phyloP scores from a whole-genome alignment of 2,113 vertebrate species.

The Crocuta crocuta region DNA sequence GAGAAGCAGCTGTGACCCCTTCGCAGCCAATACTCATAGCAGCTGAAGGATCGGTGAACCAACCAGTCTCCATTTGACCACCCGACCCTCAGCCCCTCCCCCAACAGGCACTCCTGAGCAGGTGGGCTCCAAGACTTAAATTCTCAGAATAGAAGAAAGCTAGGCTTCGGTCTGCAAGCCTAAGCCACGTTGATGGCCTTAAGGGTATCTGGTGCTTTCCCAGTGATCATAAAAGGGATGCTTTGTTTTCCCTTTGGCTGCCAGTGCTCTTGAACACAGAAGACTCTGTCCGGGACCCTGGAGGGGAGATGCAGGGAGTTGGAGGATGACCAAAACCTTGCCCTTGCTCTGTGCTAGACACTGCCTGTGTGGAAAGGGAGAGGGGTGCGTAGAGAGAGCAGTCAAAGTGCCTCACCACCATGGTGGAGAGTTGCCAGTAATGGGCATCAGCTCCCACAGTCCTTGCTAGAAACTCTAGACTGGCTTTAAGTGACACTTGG shows the following conservation, averaged over 20 bases:
- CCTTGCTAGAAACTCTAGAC: neutral
- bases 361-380: neutral
- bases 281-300: neutral
- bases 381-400: neutral
- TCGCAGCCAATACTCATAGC: neutral
- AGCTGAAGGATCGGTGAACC: neutral
- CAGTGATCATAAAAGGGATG: neutral
- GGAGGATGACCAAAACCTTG: neutral
- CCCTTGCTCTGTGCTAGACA: neutral
- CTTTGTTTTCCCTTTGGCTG: slow-evolving; percentile 18
- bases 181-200: neutral
- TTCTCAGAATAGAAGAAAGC: neutral
- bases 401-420: neutral
- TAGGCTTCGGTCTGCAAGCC: neutral
- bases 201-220: slow-evolving; percentile 27
- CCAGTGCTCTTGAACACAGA: slow-evolving; percentile 44
- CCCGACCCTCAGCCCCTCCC: neutral
- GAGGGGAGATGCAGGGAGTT: neutral
- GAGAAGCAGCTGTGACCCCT: neutral
- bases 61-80: neutral
- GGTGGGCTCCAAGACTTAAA: neutral
- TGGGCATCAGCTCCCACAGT: rapidly evolving
- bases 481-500: neutral
- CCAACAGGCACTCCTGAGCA: neutral
- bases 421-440: neutral